Conservation (phyloP, 2,797 vertebrate genomes). For the Poecilia velifera region DNA sequence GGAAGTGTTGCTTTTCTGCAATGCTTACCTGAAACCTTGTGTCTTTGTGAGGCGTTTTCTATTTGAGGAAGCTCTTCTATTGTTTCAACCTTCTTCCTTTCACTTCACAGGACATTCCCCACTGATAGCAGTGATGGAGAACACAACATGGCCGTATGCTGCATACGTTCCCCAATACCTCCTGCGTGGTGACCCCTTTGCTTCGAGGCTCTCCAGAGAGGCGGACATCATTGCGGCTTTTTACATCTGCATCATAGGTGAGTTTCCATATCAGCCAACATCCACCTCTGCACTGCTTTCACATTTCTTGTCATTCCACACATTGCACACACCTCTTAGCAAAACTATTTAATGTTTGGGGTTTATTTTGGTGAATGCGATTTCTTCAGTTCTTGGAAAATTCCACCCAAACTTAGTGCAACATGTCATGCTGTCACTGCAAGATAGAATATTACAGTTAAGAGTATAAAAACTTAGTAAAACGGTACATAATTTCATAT, state of each 20-base stretch:
- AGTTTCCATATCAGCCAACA: slow-evolving; percentile 41
- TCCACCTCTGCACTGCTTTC: background rate
- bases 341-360: background rate
- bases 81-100: slow-evolving; percentile 34
- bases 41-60: slow-evolving; percentile 8
- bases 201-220: slow-evolving; percentile 90
- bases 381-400: background rate
- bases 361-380: slow-evolving; percentile 9
- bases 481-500: background rate
- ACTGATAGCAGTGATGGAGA: slow-evolving; percentile 80
- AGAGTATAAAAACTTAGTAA: background rate
- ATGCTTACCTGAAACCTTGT: background rate
- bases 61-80: slow-evolving; percentile 13
- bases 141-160: slow-evolving; percentile 70
- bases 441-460: background rate
- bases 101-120: slow-evolving; percentile 56
- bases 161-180: slow-evolving; percentile 82
- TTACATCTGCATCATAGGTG: slow-evolving; percentile 91
- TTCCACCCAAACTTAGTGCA: background rate
- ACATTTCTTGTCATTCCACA: background rate
- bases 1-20: background rate
- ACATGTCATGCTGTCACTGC: background rate
- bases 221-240: slow-evolving; percentile 90
- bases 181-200: slow-evolving; percentile 86
- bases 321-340: background rate